phyloP scores from a whole-genome alignment of 1,140 invertebrate genomes.

The Drosophila arawakana region DNA sequence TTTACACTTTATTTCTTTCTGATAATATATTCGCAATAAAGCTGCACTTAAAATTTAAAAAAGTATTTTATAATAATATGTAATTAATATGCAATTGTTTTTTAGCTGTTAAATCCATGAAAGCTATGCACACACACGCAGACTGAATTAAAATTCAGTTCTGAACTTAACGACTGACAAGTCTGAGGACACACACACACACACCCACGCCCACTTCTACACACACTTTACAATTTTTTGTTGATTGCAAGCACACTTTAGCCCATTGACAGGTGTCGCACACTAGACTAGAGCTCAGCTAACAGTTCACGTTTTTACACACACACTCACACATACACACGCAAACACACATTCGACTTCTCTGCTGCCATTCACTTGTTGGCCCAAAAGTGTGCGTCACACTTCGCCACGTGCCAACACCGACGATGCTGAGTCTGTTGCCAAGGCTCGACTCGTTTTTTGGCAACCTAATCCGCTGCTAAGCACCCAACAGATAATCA shows the following conservation, averaged over 20 bases:
- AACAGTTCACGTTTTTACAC: too few species aligned
- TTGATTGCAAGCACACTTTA: constrained; percentile 3
- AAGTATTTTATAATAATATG: neutral
- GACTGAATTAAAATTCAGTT: constrained; percentile 60
- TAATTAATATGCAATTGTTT: constrained; percentile 9
- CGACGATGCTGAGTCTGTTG: constrained; percentile 15
- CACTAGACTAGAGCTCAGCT: constrained; percentile 24
- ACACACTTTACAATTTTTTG: neutral
- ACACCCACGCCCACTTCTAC: neutral
- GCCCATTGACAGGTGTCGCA: constrained; percentile 25
- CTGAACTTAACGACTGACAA: constrained; percentile 21
- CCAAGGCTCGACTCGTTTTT: constrained; percentile 50
- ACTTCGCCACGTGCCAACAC: constrained; percentile 44
- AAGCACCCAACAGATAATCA: constrained; percentile 75
- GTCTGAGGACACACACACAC: neutral
- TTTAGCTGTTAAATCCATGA: constrained; percentile 26
- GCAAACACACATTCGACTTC: neutral
- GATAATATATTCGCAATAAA: neutral
- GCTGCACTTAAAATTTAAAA: constrained; percentile 1
- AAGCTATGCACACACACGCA: constrained; percentile 52
- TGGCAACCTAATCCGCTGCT: constrained; percentile 71
- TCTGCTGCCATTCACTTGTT: constrained; percentile 58
- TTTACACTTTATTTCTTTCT: too few species aligned
- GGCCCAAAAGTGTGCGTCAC: constrained; percentile 28
- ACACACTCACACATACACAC: neutral